These are phyloP conservation scores for Agraylea sexmaculata DNA, from an alignment of 1,140 invertebrate species.

Conservation along the genomic window DNA sequence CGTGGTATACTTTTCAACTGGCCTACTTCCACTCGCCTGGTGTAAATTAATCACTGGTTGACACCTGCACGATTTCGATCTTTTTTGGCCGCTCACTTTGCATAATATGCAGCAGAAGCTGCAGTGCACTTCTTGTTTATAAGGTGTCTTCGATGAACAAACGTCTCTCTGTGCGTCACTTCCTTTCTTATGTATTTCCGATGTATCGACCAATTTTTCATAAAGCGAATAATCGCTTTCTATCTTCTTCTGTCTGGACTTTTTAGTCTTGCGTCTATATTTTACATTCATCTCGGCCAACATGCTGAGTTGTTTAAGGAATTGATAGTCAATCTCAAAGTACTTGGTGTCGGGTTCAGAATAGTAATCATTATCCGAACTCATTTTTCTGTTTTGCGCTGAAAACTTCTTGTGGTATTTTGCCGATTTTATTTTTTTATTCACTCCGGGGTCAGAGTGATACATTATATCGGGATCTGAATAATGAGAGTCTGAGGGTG, in stretches of 20 bases:
- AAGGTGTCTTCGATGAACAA: conserved; percentile 5
- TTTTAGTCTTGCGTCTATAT: conserved; percentile 13
- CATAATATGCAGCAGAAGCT: conserved; percentile 26
- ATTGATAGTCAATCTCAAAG: conserved; percentile 40
- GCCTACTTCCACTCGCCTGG: conserved; percentile 4
- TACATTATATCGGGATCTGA: conserved; percentile 25
- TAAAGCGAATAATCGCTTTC: conserved; percentile 11
- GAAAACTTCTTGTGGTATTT: conserved; percentile 5
- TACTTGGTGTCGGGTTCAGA: conserved; percentile 39
- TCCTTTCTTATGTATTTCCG: conserved; percentile 5
- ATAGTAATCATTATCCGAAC: conserved; percentile 29
- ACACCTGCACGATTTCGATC: conserved; percentile 1
- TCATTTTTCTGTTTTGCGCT: conserved; percentile 23
- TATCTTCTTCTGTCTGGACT: conserved; percentile 1
- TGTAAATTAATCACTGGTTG: not conserved
- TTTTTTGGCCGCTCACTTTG: conserved; percentile 1
- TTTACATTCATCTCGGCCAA: conserved; percentile 25
- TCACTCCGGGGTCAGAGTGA: conserved; percentile 16
- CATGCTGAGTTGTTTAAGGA: conserved; percentile 32
- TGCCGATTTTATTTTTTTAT: conserved; percentile 8
- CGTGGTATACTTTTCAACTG: not conserved
- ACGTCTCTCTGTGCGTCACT: conserved; percentile 3
- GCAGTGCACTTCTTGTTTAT: conserved; percentile 24
- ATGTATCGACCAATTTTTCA: conserved; percentile 15
- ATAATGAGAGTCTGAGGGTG: conserved; percentile 23